These are phyloP conservation scores for Coccyzus lansbergi DNA, from an alignment of 2,797 vertebrate species.

Conservation along the genomic window DNA sequence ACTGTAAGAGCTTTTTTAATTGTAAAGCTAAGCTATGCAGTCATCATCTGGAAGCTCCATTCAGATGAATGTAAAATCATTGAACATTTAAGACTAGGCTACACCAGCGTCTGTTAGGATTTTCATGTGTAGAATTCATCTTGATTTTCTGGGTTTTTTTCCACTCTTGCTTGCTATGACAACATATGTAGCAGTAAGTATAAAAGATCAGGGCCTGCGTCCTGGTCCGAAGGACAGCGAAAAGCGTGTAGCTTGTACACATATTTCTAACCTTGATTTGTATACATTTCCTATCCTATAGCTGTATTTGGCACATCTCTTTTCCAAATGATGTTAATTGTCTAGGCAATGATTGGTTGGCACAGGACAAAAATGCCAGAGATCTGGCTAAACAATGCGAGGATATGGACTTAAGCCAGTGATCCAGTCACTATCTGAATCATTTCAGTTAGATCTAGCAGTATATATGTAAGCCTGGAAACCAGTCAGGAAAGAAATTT, in stretches of 20 bases:
- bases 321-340: background rate
- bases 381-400: background rate
- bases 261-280: background rate
- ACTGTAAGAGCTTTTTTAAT: background rate
- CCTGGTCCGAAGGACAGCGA: background rate
- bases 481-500: background rate
- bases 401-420: background rate
- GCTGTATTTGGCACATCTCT: background rate
- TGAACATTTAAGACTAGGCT: background rate
- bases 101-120: background rate
- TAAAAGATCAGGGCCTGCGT: background rate
- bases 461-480: background rate
- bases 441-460: background rate
- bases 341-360: background rate
- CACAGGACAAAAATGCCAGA: background rate
- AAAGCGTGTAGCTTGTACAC: background rate
- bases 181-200: background rate
- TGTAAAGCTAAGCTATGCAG: background rate
- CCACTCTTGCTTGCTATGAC: background rate
- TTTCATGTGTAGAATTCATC: background rate
- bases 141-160: background rate
- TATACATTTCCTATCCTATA: background rate
- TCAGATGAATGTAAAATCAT: background rate
- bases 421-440: background rate
- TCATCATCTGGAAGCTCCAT: background rate